Percentiles rank a stretch among this genome's conserved stretches.
phyloP scores from a whole-genome alignment of 2,888 invertebrate species.

The Escarpia spicata region DNA sequence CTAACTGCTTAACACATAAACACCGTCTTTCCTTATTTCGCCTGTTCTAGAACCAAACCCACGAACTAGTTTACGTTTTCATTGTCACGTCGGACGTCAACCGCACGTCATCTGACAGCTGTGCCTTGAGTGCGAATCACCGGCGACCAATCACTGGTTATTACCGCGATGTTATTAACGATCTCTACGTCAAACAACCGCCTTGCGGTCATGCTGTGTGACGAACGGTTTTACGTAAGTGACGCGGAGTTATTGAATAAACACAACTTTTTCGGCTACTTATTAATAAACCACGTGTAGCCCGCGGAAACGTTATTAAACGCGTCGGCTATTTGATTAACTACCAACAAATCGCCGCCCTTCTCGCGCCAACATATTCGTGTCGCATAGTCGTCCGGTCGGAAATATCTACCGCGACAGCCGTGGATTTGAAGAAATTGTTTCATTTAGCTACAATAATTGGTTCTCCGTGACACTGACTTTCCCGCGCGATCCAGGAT shows the following conservation, averaged over 20 bases:
- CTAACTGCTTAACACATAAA: too few species aligned
- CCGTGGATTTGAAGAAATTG: background rate
- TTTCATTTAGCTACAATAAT: background rate
- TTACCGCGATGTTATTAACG: conserved; percentile 16
- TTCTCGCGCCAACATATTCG: background rate
- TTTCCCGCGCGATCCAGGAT: too few species aligned
- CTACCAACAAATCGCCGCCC: background rate
- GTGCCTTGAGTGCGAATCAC: background rate
- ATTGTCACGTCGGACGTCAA: background rate
- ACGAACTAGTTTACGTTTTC: background rate
- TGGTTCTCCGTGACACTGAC: background rate
- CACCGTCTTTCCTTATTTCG: background rate
- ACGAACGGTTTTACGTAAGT: background rate
- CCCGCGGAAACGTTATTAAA: background rate
- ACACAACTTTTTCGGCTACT: background rate
- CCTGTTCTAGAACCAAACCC: background rate
- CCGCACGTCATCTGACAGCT: background rate
- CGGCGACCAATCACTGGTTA: background rate
- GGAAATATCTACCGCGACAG: background rate
- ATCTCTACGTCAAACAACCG: background rate
- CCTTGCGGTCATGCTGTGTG: background rate
- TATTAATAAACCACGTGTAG: background rate
- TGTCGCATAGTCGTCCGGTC: background rate
- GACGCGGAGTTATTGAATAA: background rate
- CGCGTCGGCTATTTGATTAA: background rate